Percentiles rank a stretch among this genome's conserved stretches.
phyloP scores from a whole-genome alignment of 2,113 vertebrate genomes.

The Cavia aperea region DNA sequence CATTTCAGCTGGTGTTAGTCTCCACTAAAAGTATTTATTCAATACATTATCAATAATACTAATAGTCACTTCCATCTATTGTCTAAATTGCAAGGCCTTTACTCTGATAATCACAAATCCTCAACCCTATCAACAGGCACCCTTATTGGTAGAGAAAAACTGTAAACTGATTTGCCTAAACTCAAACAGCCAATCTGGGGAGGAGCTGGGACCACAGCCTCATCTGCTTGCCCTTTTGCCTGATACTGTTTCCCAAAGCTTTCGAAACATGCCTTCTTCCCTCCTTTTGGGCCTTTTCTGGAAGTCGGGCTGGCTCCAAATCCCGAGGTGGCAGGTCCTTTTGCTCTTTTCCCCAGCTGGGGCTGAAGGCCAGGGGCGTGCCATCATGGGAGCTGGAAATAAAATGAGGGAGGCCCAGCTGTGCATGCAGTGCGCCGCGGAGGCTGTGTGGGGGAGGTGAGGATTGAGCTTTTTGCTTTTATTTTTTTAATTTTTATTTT shows the following conservation, averaged over 20 bases:
- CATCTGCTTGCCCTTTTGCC: slow-evolving; percentile 34
- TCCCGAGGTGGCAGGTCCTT: background rate
- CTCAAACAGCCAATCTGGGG: background rate
- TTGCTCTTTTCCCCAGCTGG: slow-evolving; percentile 46
- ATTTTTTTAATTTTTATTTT: no score
- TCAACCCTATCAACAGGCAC: background rate
- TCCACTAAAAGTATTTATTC: slow-evolving; percentile 10
- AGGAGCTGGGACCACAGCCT: background rate
- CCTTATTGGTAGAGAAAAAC: background rate
- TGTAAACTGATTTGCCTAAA: no score
- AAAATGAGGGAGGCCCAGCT: slow-evolving; percentile 37
- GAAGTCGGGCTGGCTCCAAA: background rate
- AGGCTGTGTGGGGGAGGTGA: slow-evolving; percentile 55
- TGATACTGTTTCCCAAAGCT: background rate
- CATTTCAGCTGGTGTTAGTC: background rate
- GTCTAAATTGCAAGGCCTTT: background rate
- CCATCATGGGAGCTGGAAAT: slow-evolving; percentile 38
- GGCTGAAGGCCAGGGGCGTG: slow-evolving; percentile 43
- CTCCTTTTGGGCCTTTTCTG: slow-evolving; percentile 43
- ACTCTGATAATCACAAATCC: background rate
- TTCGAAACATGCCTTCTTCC: slow-evolving; percentile 28
- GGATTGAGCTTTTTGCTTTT: background rate
- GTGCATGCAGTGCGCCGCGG: background rate
- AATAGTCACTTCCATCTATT: background rate
- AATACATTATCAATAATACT: background rate